Base-by-base conservation (phyloP, 2,113 vertebrate species). In the Microcebus ravelobensis region DNA sequence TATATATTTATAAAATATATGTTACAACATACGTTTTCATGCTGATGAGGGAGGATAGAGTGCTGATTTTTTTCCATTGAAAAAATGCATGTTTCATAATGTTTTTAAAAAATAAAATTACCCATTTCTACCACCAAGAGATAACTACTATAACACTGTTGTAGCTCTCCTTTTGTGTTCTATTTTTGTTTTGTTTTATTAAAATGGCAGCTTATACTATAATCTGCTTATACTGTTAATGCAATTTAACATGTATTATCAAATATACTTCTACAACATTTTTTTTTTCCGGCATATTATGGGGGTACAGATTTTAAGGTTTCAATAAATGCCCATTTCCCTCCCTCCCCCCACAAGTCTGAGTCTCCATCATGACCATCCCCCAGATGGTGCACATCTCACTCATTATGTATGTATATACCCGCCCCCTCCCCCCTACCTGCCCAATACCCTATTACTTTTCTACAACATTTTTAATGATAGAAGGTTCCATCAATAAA, bases 131-230 rank as follows among this genome's bases (percentile, higher is more conserved):
- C 42, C 52, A 94, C 31, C 29, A 91, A 83, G 39, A 95, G 34
- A 87, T 85, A 73, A 91, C 21, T 95, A 42, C 12, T 90, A 1
- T 91, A 67, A 91, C 57, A 70, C 25, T 61, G 21, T 2, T 74
- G 25, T n/a, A 31, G 85, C 34, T 93, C 31, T 93, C n/a, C 68
- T 95, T 87, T 27, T 87, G 29, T 95, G 45, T 89, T 90, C 27
- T 82, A 23, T 84, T 96, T 83, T 91, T 65, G 21, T 90, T 91
- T 90, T 96, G 73, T 89, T 93, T 94, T 76, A 77, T 95, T 39
- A 93, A 93, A 95, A n/a, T 97, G 45, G 34, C 31, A 76, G 84
- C 29, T 91, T 93, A 55, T 82, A 90, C 80, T 96, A 15, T 90
- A 65, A 79, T 55, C 52, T 77, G 29, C 39, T 94, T 96, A 88